A percentile compares a stretch with the other conserved stretches of the same genome.
Conservation (phyloP, 2,113 vertebrate species). For the Cochlearius cochlearius region DNA sequence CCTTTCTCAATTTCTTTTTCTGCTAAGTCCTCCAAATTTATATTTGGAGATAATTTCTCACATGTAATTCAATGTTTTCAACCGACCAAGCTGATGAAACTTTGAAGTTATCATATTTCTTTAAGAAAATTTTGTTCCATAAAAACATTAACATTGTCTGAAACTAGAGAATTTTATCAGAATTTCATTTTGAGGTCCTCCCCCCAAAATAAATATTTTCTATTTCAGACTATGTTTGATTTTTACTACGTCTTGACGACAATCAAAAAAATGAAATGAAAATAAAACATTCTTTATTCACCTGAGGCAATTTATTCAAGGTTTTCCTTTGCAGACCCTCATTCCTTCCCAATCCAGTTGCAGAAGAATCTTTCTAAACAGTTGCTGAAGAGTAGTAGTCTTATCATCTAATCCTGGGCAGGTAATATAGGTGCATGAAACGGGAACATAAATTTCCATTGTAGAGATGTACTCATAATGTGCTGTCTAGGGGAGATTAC, state of each 20-base stretch:
- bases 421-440: not conserved
- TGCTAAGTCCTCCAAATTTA: not conserved
- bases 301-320: not conserved
- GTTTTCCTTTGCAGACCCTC: not conserved
- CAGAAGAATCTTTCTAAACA: not conserved
- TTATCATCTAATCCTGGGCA: not conserved
- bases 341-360: not conserved
- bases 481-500: not conserved
- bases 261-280: not conserved
- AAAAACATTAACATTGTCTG: not conserved
- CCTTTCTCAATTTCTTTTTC: conserved; percentile 8
- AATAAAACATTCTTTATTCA: not conserved
- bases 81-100: not conserved
- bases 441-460: not conserved
- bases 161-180: not conserved
- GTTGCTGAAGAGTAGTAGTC: not conserved
- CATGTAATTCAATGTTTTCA: not conserved
- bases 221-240: not conserved
- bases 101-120: not conserved
- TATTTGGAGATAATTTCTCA: not conserved
- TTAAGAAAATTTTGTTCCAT: not conserved
- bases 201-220: not conserved
- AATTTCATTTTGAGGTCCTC: not conserved
- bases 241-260: not conserved
- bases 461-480: not conserved